These are phyloP conservation scores for Ondatra zibethicus DNA, from an alignment of 2,113 vertebrate genomes.

Conservation along the genomic window DNA sequence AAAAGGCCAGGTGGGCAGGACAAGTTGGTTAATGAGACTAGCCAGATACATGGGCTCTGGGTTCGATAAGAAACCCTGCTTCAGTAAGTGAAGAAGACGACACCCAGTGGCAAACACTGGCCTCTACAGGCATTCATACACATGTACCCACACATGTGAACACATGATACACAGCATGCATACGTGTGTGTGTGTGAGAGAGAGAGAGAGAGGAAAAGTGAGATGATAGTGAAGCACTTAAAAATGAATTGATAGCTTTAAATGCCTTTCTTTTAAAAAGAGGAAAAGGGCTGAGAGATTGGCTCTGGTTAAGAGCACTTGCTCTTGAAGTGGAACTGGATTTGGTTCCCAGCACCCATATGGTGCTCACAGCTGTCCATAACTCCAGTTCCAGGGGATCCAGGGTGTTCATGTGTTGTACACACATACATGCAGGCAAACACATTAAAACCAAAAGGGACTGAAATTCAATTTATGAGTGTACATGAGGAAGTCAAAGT, in stretches of 20 bases:
- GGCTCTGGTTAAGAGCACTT: not conserved
- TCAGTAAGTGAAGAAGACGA: not conserved
- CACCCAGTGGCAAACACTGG: not conserved
- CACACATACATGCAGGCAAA: not conserved
- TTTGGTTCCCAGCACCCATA: not conserved
- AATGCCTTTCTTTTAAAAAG: not conserved
- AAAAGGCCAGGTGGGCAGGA: not conserved
- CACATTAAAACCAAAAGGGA: not conserved
- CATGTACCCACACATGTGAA: no score
- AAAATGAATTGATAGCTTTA: slow-evolving; percentile 5
- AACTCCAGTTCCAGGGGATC: not conserved
- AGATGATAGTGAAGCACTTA: not conserved
- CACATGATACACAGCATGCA: not conserved
- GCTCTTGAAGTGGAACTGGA: not conserved
- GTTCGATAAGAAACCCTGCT: not conserved
- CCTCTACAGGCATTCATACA: not conserved
- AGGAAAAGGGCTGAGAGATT: not conserved
- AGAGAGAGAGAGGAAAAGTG: not conserved
- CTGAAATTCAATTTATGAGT: not conserved
- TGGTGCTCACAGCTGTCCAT: not conserved
- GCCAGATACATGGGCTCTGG: not conserved
- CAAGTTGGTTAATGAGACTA: not conserved
- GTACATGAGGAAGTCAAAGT: not conserved
- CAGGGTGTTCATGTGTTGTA: no score
- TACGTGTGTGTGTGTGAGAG: no score